phyloP scores from a whole-genome alignment of 2,113 vertebrate genomes.

The Platichthys flesus region DNA sequence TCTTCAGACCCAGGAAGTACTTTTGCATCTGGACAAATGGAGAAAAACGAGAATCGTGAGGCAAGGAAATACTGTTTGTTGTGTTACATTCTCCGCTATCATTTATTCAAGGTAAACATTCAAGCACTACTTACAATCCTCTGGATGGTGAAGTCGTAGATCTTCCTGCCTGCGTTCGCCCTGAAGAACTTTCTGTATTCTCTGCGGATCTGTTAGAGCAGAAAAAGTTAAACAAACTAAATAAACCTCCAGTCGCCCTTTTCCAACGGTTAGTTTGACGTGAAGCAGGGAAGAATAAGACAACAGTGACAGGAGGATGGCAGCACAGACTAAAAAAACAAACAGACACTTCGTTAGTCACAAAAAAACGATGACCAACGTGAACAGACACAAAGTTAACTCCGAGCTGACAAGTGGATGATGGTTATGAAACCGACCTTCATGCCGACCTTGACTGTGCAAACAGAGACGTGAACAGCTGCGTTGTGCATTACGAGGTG shows the following conservation, averaged over 20 bases:
- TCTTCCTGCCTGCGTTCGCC: constrained; percentile 97
- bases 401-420: constrained; percentile 39
- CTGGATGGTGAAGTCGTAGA: constrained; percentile 95
- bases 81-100: not conserved
- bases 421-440: constrained; percentile 44
- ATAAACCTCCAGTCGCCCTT: constrained; percentile 24
- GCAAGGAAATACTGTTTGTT: not conserved
- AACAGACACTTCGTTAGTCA: constrained; percentile 67
- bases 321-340: constrained; percentile 19
- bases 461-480: constrained; percentile 49
- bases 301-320: constrained; percentile 4
- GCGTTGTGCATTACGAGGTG: constrained; percentile 4
- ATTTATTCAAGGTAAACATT: too few relatives aligned
- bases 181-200: constrained; percentile 99
- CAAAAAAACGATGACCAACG: constrained; percentile 43
- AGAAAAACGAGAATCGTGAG: not conserved
- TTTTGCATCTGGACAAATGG: constrained; percentile 89
- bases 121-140: constrained; percentile 85
- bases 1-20: constrained; percentile 94
- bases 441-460: constrained; percentile 45
- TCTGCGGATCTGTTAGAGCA: constrained; percentile 89
- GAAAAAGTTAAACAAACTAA: constrained; percentile 15
- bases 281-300: constrained; percentile 8
- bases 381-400: constrained; percentile 29
- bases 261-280: not conserved